Conservation (phyloP, 2,113 vertebrate genomes). For the Lepus timidus region DNA sequence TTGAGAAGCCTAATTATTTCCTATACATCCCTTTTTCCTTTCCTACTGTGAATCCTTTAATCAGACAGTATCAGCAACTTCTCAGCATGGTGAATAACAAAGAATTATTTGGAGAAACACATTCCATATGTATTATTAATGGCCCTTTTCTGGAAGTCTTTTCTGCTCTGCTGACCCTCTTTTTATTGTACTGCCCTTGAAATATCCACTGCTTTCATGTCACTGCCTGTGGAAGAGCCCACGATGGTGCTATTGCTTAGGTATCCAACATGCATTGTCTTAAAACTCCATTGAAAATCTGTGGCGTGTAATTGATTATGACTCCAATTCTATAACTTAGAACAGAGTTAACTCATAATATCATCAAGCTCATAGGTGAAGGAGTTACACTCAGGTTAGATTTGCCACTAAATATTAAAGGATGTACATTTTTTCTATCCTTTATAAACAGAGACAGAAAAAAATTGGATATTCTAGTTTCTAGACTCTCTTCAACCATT, state of each 20-base stretch:
- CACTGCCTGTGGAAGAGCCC: neutral
- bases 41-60: neutral
- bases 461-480: neutral
- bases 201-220: neutral
- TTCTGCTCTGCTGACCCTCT: neutral
- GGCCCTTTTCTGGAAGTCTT: neutral
- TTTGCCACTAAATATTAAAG: neutral
- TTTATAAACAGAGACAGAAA: neutral
- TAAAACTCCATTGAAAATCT: neutral
- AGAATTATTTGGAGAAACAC: neutral
- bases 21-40: conserved; percentile 26
- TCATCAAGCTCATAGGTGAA: neutral
- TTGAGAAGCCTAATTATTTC: conserved; percentile 60
- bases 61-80: neutral
- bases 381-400: neutral
- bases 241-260: neutral
- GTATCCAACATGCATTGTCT: neutral
- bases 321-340: neutral
- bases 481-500: neutral
- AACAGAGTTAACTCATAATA: neutral
- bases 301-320: neutral
- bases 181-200: neutral
- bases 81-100: neutral
- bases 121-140: neutral
- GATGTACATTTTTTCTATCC: neutral